Conservation (phyloP, 2,797 vertebrate species). For the Poecilia picta region DNA sequence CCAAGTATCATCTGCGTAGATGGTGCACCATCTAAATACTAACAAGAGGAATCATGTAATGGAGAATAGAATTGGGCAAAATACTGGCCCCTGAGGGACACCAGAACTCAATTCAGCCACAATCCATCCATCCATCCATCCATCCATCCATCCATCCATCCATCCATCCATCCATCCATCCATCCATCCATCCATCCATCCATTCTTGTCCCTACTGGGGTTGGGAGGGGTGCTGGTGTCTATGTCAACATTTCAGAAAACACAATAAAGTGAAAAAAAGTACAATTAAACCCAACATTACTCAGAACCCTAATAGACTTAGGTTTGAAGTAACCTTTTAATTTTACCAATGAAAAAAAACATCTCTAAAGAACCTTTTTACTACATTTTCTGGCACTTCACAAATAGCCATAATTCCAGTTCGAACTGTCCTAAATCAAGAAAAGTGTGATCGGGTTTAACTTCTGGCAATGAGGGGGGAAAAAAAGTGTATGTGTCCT, state of each 20-base stretch:
- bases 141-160: too few relatives aligned
- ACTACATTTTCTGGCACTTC: background rate
- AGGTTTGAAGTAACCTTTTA: background rate
- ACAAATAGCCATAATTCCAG: background rate
- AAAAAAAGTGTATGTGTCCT: too few relatives aligned
- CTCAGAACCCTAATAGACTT: background rate
- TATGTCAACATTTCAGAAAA: background rate
- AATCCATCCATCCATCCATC: too few relatives aligned
- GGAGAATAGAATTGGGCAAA: background rate
- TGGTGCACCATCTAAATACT: background rate
- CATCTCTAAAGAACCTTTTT: background rate
- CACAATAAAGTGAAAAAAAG: background rate
- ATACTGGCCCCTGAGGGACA: background rate
- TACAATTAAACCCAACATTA: background rate
- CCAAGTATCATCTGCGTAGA: background rate
- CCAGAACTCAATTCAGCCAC: background rate
- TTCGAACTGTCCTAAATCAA: too few relatives aligned
- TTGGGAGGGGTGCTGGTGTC: too few relatives aligned
- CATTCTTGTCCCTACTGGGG: too few relatives aligned
- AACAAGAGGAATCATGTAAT: background rate
- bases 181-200: too few relatives aligned
- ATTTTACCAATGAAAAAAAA: background rate
- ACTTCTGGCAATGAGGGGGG: too few relatives aligned
- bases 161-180: too few relatives aligned
- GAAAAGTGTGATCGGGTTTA: too few relatives aligned